Conservation (phyloP, 2,888 invertebrate genomes). For the Papilio gigon region DNA sequence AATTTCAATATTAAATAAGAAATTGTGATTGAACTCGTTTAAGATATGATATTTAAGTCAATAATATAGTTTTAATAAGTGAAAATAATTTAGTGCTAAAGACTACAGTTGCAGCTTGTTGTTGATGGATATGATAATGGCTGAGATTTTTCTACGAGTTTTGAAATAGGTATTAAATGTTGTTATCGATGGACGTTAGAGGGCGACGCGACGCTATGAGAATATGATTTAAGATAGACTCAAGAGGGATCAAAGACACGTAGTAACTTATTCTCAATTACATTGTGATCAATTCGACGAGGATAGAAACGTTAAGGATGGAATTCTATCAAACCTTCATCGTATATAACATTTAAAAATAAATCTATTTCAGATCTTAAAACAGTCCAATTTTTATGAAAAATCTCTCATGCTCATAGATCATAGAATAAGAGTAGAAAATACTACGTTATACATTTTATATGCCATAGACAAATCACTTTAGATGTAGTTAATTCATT, state of each 20-base stretch:
- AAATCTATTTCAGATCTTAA: conserved; percentile 78
- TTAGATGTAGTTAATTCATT: conserved; percentile 59
- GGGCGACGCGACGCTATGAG: conserved; percentile 58
- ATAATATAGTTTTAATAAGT: conserved; percentile 56
- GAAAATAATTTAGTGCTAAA: conserved; percentile 49
- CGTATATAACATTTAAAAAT: conserved; percentile 45
- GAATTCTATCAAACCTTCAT: conserved; percentile 41
- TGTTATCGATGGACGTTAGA: conserved; percentile 47
- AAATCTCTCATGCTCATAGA: conserved; percentile 56
- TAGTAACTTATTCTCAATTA: conserved; percentile 36
- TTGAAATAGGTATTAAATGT: conserved; percentile 67
- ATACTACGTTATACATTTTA: conserved; percentile 64
- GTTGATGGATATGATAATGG: conserved; percentile 49
- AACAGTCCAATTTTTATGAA: conserved; percentile 66
- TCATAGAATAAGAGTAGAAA: conserved; percentile 51
- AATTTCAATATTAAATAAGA: conserved; percentile 59
- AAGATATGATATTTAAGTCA: conserved; percentile 59
- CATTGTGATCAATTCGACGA: conserved; percentile 43
- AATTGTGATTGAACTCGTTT: conserved; percentile 66
- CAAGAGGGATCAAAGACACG: conserved; percentile 73
- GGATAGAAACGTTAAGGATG: conserved; percentile 45
- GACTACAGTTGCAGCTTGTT: conserved; percentile 61
- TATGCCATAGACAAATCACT: conserved; percentile 63
- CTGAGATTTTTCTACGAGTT: conserved; percentile 70
- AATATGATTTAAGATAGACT: conserved; percentile 61